Evolutionary conservation across 2,888 invertebrate genomes (phyloP).

Genomic region (Limnephilus rhombicus): DNA sequence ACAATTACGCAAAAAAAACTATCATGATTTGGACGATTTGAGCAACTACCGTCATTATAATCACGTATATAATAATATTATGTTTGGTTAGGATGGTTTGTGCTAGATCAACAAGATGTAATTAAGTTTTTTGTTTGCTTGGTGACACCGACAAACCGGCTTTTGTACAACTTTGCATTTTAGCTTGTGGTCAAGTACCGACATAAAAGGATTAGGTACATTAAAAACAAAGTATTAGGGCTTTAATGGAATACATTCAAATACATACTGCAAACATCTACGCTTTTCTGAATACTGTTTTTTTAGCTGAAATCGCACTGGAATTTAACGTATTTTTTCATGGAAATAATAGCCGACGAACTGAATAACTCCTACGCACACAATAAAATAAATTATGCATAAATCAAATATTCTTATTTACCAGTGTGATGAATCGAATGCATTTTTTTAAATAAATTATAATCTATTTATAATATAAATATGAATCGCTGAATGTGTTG

Average conservation of each 20-base stretch:
- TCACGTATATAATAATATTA: background rate
- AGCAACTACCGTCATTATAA: background rate
- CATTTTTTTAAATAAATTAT: background rate
- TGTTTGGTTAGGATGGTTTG: background rate
- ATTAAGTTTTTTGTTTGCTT: background rate
- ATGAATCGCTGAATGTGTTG: too few relatives aligned
- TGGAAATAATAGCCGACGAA: background rate
- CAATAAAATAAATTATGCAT: background rate
- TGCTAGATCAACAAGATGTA: background rate
- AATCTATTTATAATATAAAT: too few relatives aligned
- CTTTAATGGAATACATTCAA: background rate
- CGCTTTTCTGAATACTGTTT: background rate
- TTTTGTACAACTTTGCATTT: background rate
- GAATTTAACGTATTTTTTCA: background rate
- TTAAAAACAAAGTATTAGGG: background rate
- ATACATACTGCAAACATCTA: background rate
- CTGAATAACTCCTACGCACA: background rate
- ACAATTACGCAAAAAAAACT: too few relatives aligned
- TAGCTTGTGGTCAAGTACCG: background rate
- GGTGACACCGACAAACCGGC: background rate
- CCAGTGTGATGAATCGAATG: background rate
- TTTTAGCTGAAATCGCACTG: background rate
- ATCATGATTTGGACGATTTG: background rate
- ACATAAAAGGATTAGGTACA: background rate
- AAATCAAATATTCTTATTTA: background rate